Base-by-base conservation (phyloP, 1,140 invertebrate species). In the Dreissena rostriformis region DNA sequence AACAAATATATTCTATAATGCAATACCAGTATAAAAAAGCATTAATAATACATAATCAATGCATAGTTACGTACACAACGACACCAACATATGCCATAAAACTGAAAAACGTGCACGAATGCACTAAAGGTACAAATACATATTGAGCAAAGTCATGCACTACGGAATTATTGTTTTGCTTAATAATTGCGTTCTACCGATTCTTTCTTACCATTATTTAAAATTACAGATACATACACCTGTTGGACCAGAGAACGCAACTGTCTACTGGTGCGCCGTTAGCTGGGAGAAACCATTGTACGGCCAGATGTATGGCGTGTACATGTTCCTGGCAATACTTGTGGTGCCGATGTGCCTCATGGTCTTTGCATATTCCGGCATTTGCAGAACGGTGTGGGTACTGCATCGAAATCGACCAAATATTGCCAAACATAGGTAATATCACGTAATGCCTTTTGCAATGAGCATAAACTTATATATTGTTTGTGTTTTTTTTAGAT, bases 321-420 rank as follows among this genome's bases (percentile, higher is more conserved):
- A 96, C 87, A 95, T 96, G 95, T 91, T 96, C 8, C 74, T 95
- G 0, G 72, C 96, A 12, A 95, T 96, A 10, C 92, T 96, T 2
- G 91, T 96, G 0, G 86, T 96, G 0, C 96, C 96, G 0, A 93
- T 96, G 6, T 90, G 90, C 24, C 94, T 96, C 26, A 96, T n/a
- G n/a, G n/a, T n/a, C n/a, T n/a, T n/a, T n/a, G n/a, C n/a, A n/a
- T n/a, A n/a, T n/a, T n/a, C n/a, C 96, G 96, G 94, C 92, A 0
- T 95, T 95, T 79, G 95, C 96, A 57, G 96, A 96, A 95, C 96
- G 91, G 94, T 96, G 39, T 96, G 95, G 91, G 85, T 89, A 29
- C 89, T 94, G 10, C 85, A 89, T 12, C 61, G 70, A 61, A 53
- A 66, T 24, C 67, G 68, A 1, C 78, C 78, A 4, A n/a, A n/a